Conservation (phyloP, 53 echinoderm and acorn worm genomes). For the Pentamera pediparva region DNA sequence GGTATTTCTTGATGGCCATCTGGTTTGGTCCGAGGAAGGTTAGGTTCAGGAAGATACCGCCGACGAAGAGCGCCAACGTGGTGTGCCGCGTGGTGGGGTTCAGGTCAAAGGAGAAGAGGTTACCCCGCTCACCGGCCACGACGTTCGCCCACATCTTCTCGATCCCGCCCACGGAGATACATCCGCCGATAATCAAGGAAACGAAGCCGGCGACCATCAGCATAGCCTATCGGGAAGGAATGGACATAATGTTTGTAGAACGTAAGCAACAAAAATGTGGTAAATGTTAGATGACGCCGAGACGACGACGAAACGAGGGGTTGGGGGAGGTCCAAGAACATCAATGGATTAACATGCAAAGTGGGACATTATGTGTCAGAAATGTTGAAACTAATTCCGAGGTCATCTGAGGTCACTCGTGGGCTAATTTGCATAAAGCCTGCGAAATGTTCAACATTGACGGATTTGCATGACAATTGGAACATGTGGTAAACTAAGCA, state of each 20-base stretch:
- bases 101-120: neutral
- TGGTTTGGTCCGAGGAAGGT: slow-evolving; percentile 27
- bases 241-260: neutral
- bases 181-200: neutral
- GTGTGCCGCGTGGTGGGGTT: slow-evolving; percentile 7
- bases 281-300: no score
- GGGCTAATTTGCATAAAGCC: no score
- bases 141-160: neutral
- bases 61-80: slow-evolving; percentile 7
- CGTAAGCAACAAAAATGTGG: no score
- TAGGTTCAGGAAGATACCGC: slow-evolving; percentile 16
- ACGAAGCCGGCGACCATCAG: slow-evolving; percentile 2
- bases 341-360: no score
- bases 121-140: neutral
- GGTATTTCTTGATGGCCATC: slow-evolving; percentile 15
- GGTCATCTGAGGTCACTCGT: no score
- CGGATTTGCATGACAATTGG: no score
- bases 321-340: no score
- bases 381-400: no score
- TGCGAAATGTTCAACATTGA: no score
- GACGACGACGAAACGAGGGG: no score
- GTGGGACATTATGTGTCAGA: no score
- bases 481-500: no score
- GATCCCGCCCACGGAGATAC: neutral
- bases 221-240: neutral